Evolutionary conservation across 1,140 invertebrate species (phyloP).

Genomic region (Dendrolimus kikuchii): DNA sequence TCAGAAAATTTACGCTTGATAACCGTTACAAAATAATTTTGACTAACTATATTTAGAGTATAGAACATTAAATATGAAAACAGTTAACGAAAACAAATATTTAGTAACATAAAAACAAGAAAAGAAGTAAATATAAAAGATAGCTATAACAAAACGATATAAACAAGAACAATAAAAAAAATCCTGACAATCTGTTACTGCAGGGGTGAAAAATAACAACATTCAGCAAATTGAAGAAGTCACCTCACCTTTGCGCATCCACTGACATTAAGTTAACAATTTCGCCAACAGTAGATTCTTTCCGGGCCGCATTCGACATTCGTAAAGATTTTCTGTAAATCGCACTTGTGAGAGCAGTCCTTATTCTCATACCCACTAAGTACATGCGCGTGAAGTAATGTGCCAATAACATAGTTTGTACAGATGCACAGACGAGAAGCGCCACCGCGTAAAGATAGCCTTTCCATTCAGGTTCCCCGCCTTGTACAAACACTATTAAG

Average conservation of each 20-base stretch:
- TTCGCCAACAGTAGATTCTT: conserved; percentile 91
- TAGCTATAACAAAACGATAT: too few species aligned
- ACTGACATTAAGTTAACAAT: conserved; percentile 96
- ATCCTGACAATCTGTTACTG: background rate
- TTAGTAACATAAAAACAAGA: too few species aligned
- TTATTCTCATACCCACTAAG: conserved; percentile 90
- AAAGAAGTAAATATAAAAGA: too few species aligned
- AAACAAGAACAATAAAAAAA: background rate
- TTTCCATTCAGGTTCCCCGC: conserved; percentile 83
- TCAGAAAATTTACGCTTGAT: too few species aligned
- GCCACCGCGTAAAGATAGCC: conserved; percentile 87
- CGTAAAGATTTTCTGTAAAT: conserved; percentile 93
- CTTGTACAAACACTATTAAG: conserved; percentile 79
- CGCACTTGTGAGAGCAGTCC: conserved; percentile 92
- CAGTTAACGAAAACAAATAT: too few species aligned
- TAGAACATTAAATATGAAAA: too few species aligned
- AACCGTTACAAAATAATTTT: too few species aligned
- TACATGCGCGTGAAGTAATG: conserved; percentile 95
- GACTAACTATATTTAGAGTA: too few species aligned
- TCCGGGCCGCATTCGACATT: conserved; percentile 84
- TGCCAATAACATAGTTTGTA: conserved; percentile 90
- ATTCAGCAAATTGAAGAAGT: conserved; percentile 2
- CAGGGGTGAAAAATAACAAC: background rate
- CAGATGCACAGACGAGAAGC: conserved; percentile 84
- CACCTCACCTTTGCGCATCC: conserved; percentile 76